phyloP scores from a whole-genome alignment of 1,140 invertebrate genomes.

The Scaptomyza graminum region DNA sequence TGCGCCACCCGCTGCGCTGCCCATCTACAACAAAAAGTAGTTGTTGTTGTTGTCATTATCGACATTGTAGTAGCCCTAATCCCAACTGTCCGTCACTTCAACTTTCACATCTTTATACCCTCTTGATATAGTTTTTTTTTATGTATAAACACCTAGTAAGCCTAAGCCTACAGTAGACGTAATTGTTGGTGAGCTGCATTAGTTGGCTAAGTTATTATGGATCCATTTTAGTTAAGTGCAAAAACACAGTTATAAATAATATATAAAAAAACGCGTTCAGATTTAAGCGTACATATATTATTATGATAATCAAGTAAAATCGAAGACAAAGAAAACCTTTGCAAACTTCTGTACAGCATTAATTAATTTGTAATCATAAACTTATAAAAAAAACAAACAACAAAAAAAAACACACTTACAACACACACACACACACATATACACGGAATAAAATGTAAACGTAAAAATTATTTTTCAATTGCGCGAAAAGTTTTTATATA shows the following conservation, averaged over 20 bases:
- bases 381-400: constrained; percentile 30
- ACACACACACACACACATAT: constrained; percentile 28
- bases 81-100: neutral
- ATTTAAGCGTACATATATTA: constrained; percentile 10
- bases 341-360: constrained; percentile 74
- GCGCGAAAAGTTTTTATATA: constrained; percentile 3
- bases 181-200: constrained; percentile 68
- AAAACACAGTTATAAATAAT: constrained; percentile 6
- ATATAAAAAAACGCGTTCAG: constrained; percentile 1
- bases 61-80: neutral
- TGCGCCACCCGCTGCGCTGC: constrained; percentile 52
- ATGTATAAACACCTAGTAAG: constrained; percentile 42
- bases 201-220: constrained; percentile 61
- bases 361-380: constrained; percentile 79
- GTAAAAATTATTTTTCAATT: constrained; percentile 14
- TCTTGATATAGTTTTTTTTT: constrained; percentile 37
- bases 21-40: constrained; percentile 73
- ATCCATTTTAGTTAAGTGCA: constrained; percentile 61
- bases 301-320: constrained; percentile 16
- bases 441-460: constrained; percentile 29
- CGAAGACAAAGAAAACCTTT: constrained; percentile 42
- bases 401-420: constrained; percentile 8
- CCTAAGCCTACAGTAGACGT: constrained; percentile 46
- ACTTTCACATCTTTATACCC: neutral
- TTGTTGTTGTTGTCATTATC: constrained; percentile 9